Evolutionary conservation across 2,797 vertebrate species (phyloP), one percentile per base, ranked within the genome.

Genomic region (Eulemur mongoz): DNA sequence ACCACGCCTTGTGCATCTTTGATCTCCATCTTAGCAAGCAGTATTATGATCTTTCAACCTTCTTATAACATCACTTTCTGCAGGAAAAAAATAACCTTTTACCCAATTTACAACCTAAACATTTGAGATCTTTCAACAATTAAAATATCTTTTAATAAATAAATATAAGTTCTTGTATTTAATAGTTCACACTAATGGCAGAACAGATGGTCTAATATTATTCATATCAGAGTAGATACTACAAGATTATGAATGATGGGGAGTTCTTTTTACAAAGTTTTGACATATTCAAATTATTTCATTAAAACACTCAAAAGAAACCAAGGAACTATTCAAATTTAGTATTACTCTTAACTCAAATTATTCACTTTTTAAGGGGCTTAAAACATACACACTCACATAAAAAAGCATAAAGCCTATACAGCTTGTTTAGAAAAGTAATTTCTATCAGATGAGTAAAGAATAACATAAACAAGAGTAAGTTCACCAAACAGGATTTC

Each of bases 401-500:
- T 48, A 69, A 85, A 84, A 79, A 61, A 70, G 17, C n/a, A 67
- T 45, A 61, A 80, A 89, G 25, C 57, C 22, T 84, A 43, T 35
- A 65, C 4, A 82, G 32, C n/a, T 75, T 95, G 11, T 40, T 88
- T 50, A 93, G 61, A 54, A 63, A 89, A 72, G 50, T 70, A 40
- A 81, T 76, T 67, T 67, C 5, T 70, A 61, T 91, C 48, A 83
- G 54, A 86, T 88, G 35, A 89, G 8, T 57, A 52, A 95, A 78
- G 35, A 96, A 85, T 54, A 30, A 63, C 22, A 50, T 35, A 92
- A 69, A 85, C 1, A 91, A 40, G 18, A 92, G 11, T 70, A 94
- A 90, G 88, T 57, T 91, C n/a, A 96, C 79, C 5, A 61, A 95
- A 79, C 45, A 93, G 32, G 63, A 83, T 93, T 70, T 94, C 23